Evolutionary conservation across 2,113 vertebrate genomes (phyloP).

Genomic region (Galemys pyrenaicus): DNA sequence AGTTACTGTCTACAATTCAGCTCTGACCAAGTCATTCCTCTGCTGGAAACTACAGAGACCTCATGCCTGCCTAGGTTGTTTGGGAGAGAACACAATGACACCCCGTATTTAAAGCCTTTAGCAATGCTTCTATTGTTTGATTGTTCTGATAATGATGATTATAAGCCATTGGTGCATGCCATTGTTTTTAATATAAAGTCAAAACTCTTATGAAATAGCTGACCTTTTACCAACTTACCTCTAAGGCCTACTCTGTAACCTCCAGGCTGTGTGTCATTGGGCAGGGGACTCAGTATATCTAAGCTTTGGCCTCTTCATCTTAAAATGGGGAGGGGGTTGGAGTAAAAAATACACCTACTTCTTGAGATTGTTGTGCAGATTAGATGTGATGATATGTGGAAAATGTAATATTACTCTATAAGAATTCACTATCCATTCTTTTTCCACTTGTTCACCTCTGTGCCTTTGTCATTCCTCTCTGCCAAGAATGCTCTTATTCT

Average conservation of each 20-base stretch:
- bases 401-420: not conserved
- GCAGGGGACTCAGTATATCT: not conserved
- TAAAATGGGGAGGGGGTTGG: accelerated
- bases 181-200: not conserved
- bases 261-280: not conserved
- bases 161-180: not conserved
- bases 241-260: not conserved
- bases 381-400: not conserved
- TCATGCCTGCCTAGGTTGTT: not conserved
- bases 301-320: not conserved
- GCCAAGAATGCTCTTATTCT: not conserved
- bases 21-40: not conserved
- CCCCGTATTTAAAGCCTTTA: not conserved
- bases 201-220: not conserved
- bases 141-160: not conserved
- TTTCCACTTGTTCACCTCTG: not conserved
- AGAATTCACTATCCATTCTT: not conserved
- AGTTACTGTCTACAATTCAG: not conserved
- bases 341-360: not conserved
- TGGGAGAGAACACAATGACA: not conserved
- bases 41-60: not conserved
- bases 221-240: not conserved
- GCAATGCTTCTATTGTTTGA: not conserved
- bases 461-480: not conserved
- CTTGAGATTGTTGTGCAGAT: not conserved